Percentiles rank a stretch among this genome's conserved stretches.
Conservation (phyloP, 2,113 vertebrate species). For the Periophthalmodon schlosseri region DNA sequence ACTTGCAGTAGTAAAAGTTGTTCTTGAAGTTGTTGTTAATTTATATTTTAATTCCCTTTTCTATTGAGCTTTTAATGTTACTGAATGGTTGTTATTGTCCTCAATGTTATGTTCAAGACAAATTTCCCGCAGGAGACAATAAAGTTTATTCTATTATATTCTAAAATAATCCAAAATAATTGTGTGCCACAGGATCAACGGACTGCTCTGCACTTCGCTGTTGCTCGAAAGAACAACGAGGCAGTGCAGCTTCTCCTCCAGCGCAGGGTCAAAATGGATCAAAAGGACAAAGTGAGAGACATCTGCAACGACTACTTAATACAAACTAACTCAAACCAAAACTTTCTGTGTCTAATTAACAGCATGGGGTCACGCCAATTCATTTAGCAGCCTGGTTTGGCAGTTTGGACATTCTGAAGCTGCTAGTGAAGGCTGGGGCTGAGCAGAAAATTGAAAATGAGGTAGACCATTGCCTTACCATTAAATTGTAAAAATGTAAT, state of each 20-base stretch:
- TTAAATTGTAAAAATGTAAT: not conserved
- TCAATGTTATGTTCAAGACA: no score
- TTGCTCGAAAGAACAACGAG: slow-evolving; percentile 78
- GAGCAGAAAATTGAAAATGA: slow-evolving; percentile 84
- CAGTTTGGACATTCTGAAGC: slow-evolving; percentile 83
- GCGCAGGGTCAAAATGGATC: slow-evolving; percentile 86
- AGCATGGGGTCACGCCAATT: slow-evolving; percentile 85
- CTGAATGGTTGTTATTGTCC: no score
- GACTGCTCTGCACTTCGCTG: slow-evolving; percentile 87
- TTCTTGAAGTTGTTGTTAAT: no score
- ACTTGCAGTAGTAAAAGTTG: not conserved
- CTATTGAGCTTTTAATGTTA: no score
- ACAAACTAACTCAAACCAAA: not conserved
- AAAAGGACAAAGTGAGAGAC: slow-evolving; percentile 84
- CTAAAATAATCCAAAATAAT: not conserved
- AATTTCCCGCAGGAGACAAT: no score
- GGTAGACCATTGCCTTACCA: slow-evolving; percentile 56
- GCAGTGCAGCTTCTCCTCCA: slow-evolving; percentile 82
- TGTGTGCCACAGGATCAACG: slow-evolving; percentile 76
- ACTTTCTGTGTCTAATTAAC: slow-evolving; percentile 23
- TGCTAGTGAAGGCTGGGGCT: slow-evolving; percentile 86
- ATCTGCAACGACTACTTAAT: not conserved
- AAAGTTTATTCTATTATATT: no score
- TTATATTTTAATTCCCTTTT: no score
- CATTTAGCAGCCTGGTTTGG: slow-evolving; percentile 92